Base-by-base conservation (phyloP, 1,140 invertebrate genomes). In the Euwallacea similis region DNA sequence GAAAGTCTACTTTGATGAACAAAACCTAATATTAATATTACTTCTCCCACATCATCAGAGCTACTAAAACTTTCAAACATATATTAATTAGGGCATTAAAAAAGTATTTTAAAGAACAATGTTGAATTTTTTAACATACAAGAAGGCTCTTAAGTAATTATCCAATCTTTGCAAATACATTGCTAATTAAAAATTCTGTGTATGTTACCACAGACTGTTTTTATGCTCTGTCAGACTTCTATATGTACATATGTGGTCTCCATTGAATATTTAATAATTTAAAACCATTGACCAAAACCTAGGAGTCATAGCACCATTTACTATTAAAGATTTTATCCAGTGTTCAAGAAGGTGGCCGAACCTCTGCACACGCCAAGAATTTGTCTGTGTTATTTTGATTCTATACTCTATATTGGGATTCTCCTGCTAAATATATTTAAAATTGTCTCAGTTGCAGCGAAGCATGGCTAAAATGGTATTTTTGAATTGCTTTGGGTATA, bases 371-470 rank as follows among this genome's bases (percentile, higher is more conserved):
- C 73, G 68, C 71, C 9, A 69, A 70, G 64, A 11, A 66, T 72
- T 74, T 66, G 33, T 15, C 47, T 66, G 43, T 62, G 71, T 71
- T 74, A 72, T 74, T 74, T 74, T 69, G 13, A 58, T 74, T 74
- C 72, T 72, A 74, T 72, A 61, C 62, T 70, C 64, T 75, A 70
- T 75, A 69, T 65, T 69, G 66, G 65, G 73, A 69, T 66, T 59
- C 54, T 61, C 21, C 62, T 59, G 68, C 62, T 67, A 69, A 42
- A 62, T 70, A 70, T 75, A 75, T 67, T 73, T 75, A 73, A 70
- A 75, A 54, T 68, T 65, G 69, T 64, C 66, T 73, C 33, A 56
- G 63, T 68, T 71, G 73, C 44, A 60, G 58, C 54, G 44, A 42
- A n/a, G 69, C 54, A 59, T 64, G 13, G 44, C 8, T 33, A 4